Evolutionary conservation across 1,140 invertebrate genomes (phyloP).

Genomic region (Piezodorus guildinii): DNA sequence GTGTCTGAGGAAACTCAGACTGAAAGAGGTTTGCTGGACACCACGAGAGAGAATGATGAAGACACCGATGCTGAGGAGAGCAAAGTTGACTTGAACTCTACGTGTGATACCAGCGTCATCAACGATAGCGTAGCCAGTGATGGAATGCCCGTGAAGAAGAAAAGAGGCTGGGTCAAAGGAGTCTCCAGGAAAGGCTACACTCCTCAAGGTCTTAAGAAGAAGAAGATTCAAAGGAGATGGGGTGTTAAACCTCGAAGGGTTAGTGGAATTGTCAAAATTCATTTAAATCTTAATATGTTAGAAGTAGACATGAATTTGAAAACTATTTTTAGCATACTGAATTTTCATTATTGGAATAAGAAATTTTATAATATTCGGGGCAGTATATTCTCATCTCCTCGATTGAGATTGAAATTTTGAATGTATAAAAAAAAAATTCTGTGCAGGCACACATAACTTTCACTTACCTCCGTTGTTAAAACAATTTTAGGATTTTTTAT

Average conservation of each 20-base stretch:
- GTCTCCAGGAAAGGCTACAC: conserved; percentile 15
- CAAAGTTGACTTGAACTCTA: not conserved
- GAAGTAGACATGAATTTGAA: too few relatives aligned
- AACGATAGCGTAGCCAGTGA: not conserved
- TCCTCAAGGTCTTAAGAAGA: conserved; percentile 10
- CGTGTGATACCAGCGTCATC: not conserved
- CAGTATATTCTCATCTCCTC: too few relatives aligned
- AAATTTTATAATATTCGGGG: too few relatives aligned
- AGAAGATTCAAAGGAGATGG: conserved; percentile 14
- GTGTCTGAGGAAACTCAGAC: conserved; percentile 8
- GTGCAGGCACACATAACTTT: too few relatives aligned
- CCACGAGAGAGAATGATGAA: not conserved
- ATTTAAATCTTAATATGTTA: too few relatives aligned
- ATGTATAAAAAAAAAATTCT: too few relatives aligned
- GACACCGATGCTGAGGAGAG: not conserved
- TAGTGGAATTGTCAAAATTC: not conserved
- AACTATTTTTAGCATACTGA: too few relatives aligned
- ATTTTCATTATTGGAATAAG: too few relatives aligned
- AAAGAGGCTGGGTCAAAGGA: conserved; percentile 21
- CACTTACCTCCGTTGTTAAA: too few relatives aligned
- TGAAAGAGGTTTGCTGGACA: not conserved
- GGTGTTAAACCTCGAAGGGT: conserved; percentile 20
- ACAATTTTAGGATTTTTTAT: too few relatives aligned
- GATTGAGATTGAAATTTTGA: too few relatives aligned
- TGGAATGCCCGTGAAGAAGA: conserved; percentile 1